A percentile compares a stretch with the other conserved stretches of the same genome.
Evolutionary conservation across 1,140 invertebrate species (phyloP).

Genomic region (Monomorium pharaonis): DNA sequence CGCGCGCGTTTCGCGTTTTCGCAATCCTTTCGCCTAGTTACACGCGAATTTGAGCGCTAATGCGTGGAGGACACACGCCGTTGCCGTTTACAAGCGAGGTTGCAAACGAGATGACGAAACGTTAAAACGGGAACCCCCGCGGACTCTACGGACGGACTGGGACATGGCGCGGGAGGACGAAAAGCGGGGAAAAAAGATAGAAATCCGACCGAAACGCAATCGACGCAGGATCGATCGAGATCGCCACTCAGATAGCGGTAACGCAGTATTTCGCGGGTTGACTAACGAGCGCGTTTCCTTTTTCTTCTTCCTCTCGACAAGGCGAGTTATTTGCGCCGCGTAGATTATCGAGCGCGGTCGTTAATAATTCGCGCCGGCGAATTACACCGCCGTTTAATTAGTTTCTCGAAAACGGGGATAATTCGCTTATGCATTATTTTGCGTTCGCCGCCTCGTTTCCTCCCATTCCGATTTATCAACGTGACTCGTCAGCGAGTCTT

Average conservation of each 20-base stretch:
- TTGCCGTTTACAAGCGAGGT: too few relatives aligned
- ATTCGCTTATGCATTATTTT: constrained; percentile 2
- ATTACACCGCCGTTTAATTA: neutral
- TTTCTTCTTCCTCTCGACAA: neutral
- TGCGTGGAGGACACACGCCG: too few relatives aligned
- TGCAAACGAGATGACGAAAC: neutral
- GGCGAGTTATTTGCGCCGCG: neutral
- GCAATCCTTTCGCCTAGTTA: constrained; percentile 20
- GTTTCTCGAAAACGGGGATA: neutral
- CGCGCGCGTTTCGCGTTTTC: neutral
- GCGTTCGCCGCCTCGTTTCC: neutral
- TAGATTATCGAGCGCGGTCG: neutral
- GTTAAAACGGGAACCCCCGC: neutral
- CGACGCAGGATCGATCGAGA: constrained; percentile 11
- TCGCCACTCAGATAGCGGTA: constrained; percentile 35
- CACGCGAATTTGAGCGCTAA: neutral
- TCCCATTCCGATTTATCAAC: too few relatives aligned
- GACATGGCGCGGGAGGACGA: neutral
- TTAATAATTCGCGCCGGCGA: neutral
- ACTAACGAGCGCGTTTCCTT: constrained; percentile 17
- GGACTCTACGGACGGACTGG: neutral
- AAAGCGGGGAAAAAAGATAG: neutral
- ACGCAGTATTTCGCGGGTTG: constrained; percentile 32
- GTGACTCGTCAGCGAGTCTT: too few relatives aligned
- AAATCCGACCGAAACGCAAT: constrained; percentile 4